A percentile compares a stretch with the other conserved stretches of the same genome.
These are phyloP conservation scores for Isotomurus palustris DNA, from an alignment of 2,888 invertebrate species.

Conservation along the genomic window DNA sequence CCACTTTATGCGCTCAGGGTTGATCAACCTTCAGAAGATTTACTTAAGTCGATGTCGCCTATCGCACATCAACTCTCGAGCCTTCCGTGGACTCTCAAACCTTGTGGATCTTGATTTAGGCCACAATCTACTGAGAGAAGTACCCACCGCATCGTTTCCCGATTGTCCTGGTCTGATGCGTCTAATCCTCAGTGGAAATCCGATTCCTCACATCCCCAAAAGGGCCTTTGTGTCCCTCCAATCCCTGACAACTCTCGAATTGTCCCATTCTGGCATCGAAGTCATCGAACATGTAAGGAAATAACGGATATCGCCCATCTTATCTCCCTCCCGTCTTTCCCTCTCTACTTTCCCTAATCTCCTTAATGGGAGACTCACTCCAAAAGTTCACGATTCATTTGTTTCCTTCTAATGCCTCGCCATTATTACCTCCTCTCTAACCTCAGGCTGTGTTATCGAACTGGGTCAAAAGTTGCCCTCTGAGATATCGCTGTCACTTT, in stretches of 20 bases:
- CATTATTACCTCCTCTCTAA: neutral
- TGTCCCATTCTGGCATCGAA: constrained; percentile 74
- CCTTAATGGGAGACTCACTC: too few species aligned
- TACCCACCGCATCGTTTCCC: constrained; percentile 73
- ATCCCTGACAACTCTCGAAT: constrained; percentile 72
- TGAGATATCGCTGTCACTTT: too few species aligned
- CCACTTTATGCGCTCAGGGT: constrained; percentile 69
- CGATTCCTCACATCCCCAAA: constrained; percentile 66
- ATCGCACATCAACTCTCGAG: constrained; percentile 69
- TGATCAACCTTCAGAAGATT: constrained; percentile 82
- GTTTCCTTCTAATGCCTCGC: neutral
- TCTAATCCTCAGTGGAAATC: constrained; percentile 74
- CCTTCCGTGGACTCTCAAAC: constrained; percentile 78
- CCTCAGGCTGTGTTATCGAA: too few species aligned
- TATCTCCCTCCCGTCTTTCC: neutral
- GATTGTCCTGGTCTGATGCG: constrained; percentile 78
- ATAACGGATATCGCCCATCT: neutral
- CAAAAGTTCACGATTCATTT: too few species aligned
- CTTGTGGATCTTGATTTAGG: constrained; percentile 83
- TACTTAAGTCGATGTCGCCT: constrained; percentile 74
- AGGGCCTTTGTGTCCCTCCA: constrained; percentile 69
- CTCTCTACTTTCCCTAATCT: constrained; percentile 1
- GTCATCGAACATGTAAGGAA: constrained; percentile 61
- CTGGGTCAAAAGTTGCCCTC: too few species aligned
- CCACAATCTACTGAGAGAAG: constrained; percentile 68